Evolutionary conservation across 2,888 invertebrate species (phyloP).

Genomic region (Corythucha ciliata): DNA sequence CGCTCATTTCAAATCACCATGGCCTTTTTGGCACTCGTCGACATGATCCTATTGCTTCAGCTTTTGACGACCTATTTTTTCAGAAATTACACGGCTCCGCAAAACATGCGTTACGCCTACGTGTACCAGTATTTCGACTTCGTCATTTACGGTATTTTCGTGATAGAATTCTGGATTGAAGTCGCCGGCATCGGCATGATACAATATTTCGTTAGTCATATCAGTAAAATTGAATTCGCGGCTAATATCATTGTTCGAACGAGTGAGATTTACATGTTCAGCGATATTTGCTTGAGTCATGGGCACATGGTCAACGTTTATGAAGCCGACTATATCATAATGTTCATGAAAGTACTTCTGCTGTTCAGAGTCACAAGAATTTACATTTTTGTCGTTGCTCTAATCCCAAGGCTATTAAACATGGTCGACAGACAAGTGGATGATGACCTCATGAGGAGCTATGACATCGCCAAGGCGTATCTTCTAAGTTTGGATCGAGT

Average conservation of each 20-base stretch:
- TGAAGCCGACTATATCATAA: neutral
- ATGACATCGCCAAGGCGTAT: constrained; percentile 22
- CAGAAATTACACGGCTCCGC: neutral
- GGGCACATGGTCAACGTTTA: constrained; percentile 7
- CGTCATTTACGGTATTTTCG: constrained; percentile 12
- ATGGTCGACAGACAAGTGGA: constrained; percentile 18
- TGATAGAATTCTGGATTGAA: constrained; percentile 14
- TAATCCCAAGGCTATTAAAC: constrained; percentile 21
- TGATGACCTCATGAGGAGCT: constrained; percentile 13
- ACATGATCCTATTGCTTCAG: neutral
- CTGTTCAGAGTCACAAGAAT: constrained; percentile 14
- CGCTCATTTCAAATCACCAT: constrained; percentile 15
- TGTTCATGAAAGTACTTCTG: constrained; percentile 17
- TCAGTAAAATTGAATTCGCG: constrained; percentile 20
- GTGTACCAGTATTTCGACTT: constrained; percentile 10
- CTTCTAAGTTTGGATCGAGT: constrained; percentile 15
- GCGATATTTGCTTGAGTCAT: neutral
- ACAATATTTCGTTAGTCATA: constrained; percentile 17
- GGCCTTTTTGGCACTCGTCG: constrained; percentile 13
- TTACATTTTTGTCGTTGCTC: constrained; percentile 18
- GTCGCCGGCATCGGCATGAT: constrained; percentile 16
- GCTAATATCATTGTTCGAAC: constrained; percentile 9
- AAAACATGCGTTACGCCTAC: neutral
- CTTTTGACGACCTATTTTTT: constrained; percentile 2
- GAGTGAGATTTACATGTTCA: constrained; percentile 12